These are phyloP conservation scores for Eubucco bourcierii DNA, from an alignment of 2,113 vertebrate species.

Conservation along the genomic window DNA sequence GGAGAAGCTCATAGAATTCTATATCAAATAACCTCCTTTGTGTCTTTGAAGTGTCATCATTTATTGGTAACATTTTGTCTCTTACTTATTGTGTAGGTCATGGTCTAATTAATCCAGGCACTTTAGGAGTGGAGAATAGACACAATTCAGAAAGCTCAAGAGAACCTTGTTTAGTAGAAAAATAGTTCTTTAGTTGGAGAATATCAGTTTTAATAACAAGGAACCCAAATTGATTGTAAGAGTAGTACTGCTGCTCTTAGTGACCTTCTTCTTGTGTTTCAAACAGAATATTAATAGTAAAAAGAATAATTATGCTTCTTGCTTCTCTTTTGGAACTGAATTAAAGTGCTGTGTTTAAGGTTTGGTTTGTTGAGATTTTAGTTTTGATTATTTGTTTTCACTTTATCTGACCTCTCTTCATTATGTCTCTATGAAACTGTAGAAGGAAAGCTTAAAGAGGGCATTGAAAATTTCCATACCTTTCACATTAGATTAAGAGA, in stretches of 20 bases:
- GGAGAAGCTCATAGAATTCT: not conserved
- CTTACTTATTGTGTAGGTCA: not conserved
- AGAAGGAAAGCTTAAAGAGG: conserved; percentile 30
- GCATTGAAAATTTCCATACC: conserved; percentile 34
- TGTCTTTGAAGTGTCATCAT: conserved; percentile 44
- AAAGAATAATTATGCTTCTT: conserved; percentile 56
- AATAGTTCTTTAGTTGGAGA: conserved; percentile 47
- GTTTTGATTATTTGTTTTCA: not conserved
- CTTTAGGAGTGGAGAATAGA: conserved; percentile 60
- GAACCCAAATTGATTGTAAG: conserved; percentile 66
- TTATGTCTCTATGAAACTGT: conserved; percentile 37
- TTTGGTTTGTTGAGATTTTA: not conserved
- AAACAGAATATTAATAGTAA: conserved; percentile 55
- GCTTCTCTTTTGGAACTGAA: conserved; percentile 7
- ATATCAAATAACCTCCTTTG: conserved; percentile 10
- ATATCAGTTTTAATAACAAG: conserved; percentile 67
- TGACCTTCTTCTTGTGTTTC: conserved; percentile 54
- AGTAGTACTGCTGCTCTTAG: conserved; percentile 52
- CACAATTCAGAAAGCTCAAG: conserved; percentile 63
- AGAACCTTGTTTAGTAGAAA: conserved; percentile 61
- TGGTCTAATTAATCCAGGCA: conserved; percentile 63
- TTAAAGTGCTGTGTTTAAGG: not conserved
- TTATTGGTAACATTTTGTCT: conserved; percentile 39
- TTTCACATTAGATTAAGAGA: conserved; percentile 40
- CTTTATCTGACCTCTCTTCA: conserved; percentile 11